Conservation (phyloP, 2,797 vertebrate species). For the Trichosurus vulpecula region DNA sequence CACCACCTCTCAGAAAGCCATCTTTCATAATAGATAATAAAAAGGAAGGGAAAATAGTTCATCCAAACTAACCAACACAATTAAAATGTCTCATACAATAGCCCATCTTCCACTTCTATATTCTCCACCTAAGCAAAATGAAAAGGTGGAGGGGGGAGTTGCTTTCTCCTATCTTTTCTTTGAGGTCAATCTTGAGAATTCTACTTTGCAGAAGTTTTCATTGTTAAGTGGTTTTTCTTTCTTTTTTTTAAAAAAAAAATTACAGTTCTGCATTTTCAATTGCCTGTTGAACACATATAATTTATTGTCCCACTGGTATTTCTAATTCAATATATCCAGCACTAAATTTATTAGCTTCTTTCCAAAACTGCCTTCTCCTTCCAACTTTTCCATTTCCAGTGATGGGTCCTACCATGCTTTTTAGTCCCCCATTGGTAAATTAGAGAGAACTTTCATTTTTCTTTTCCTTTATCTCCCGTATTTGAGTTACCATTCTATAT, state of each 20-base stretch:
- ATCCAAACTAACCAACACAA: neutral
- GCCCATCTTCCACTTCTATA: neutral
- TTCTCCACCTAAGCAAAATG: neutral
- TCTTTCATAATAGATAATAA: neutral
- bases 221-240: neutral
- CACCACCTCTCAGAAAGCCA: neutral
- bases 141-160: neutral
- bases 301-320: neutral
- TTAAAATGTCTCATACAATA: neutral
- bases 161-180: neutral
- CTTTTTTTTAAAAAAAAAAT: neutral
- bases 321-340: neutral
- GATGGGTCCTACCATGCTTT: neutral
- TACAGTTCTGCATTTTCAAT: neutral
- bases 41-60: neutral
- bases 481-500: neutral
- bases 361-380: neutral
- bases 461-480: neutral
- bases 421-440: neutral
- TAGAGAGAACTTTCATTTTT: neutral
- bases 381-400: neutral
- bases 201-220: neutral
- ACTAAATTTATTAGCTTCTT: neutral
- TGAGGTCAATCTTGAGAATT: neutral
- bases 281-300: neutral